A percentile compares a stretch with the other conserved stretches of the same genome.
These are phyloP conservation scores for Scaptomyza reducta DNA, from an alignment of 2,888 invertebrate genomes.

Conservation along the genomic window DNA sequence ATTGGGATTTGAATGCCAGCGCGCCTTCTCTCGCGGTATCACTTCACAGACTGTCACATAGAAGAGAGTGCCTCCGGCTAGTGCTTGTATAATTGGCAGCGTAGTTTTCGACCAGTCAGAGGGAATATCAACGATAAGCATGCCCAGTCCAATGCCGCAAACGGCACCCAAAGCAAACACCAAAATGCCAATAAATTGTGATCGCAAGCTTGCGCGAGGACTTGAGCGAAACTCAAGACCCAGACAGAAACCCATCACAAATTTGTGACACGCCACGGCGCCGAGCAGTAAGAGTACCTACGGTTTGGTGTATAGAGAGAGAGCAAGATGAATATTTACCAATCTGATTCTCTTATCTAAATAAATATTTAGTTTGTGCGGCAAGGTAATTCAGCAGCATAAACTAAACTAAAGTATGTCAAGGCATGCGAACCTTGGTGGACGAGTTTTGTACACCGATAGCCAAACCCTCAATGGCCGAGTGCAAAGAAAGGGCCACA, in stretches of 20 bases:
- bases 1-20: conserved; percentile 87
- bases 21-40: conserved; percentile 89
- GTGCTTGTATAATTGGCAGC: conserved; percentile 88
- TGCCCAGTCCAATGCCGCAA: conserved; percentile 88
- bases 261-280: conserved; percentile 91
- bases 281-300: conserved; percentile 88
- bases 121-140: conserved; percentile 86
- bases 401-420: conserved; percentile 34
- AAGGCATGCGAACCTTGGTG: conserved; percentile 85
- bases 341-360: conserved; percentile 46
- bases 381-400: conserved; percentile 22
- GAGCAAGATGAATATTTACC: conserved; percentile 25
- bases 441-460: conserved; percentile 90
- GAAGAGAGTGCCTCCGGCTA: conserved; percentile 91
- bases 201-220: conserved; percentile 77
- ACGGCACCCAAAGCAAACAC: conserved; percentile 89
- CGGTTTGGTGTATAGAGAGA: conserved; percentile 50
- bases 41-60: conserved; percentile 92
- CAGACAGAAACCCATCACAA: conserved; percentile 92
- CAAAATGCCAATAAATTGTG: conserved; percentile 86
- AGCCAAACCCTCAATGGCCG: conserved; percentile 91
- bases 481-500: conserved; percentile 90
- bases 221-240: conserved; percentile 89
- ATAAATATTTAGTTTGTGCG: conserved; percentile 62
- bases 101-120: conserved; percentile 84